These are phyloP conservation scores for Gambusia yucatana DNA, from an alignment of 2,797 vertebrate genomes.

Conservation along the genomic window DNA sequence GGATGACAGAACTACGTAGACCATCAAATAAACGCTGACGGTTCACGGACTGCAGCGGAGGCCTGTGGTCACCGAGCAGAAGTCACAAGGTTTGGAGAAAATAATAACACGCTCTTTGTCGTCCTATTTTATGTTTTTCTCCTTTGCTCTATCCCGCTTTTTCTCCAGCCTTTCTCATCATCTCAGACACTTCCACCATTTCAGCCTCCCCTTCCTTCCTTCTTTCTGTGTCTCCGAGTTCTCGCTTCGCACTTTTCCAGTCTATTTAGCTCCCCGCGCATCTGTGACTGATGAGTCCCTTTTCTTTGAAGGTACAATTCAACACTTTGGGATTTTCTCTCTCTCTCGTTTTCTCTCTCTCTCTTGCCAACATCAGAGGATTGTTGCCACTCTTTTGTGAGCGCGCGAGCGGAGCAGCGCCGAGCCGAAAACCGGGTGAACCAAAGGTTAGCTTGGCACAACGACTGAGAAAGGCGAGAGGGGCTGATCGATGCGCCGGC, in stretches of 20 bases:
- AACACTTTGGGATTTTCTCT: constrained; percentile 18
- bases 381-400: background rate
- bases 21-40: constrained; percentile 70
- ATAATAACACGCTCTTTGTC: constrained; percentile 27
- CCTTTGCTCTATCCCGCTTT: constrained; percentile 29
- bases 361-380: background rate
- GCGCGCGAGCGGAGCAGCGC: background rate
- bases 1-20: constrained; percentile 52
- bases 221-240: constrained; percentile 8
- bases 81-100: constrained; percentile 50
- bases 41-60: constrained; percentile 61
- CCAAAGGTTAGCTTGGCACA: background rate
- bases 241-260: constrained; percentile 5
- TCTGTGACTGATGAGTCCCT: constrained; percentile 21
- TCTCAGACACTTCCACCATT: constrained; percentile 29
- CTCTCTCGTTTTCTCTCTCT: background rate
- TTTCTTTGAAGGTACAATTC: constrained; percentile 26
- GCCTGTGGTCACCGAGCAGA: constrained; percentile 58
- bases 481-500: background rate
- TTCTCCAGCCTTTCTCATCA: constrained; percentile 35
- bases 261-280: constrained; percentile 22
- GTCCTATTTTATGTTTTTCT: constrained; percentile 43
- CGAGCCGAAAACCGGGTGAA: background rate
- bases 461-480: background rate
- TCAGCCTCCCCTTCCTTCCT: constrained; percentile 10